Conservation (phyloP, 2,797 vertebrate genomes). For the Muscicapa striata region DNA sequence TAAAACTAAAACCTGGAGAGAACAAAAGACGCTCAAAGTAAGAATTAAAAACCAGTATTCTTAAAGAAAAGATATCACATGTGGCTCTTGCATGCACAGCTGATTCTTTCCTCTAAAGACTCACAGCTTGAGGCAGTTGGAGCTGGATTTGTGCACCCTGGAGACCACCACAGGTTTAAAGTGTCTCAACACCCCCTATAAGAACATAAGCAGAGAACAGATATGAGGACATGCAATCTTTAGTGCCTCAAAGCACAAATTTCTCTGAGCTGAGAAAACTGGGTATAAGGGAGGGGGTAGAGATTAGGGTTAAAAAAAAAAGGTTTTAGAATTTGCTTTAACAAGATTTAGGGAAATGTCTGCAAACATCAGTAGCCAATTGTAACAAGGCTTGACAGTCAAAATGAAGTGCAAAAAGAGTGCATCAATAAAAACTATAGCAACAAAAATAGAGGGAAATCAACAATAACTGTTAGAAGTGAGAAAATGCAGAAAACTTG, state of each 20-base stretch:
- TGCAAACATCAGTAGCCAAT: background rate
- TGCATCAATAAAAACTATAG: background rate
- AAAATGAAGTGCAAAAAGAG: background rate
- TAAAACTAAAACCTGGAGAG: background rate
- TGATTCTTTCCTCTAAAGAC: background rate
- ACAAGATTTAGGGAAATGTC: background rate
- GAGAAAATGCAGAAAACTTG: background rate
- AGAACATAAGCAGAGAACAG: background rate
- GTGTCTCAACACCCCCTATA: background rate
- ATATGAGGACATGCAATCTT: background rate
- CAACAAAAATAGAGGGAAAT: background rate
- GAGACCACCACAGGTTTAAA: background rate
- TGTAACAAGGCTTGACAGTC: background rate
- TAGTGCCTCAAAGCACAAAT: background rate
- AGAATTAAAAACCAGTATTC: background rate
- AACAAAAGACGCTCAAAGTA: background rate
- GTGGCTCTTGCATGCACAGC: background rate
- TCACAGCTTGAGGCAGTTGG: background rate
- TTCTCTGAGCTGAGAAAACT: background rate
- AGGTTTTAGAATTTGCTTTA: background rate
- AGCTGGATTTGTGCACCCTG: background rate
- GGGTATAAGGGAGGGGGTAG: accelerated
- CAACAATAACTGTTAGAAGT: background rate
- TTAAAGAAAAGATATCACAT: background rate
- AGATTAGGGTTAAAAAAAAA: background rate